phyloP scores from a whole-genome alignment of 2,888 invertebrate genomes.

The Phyllotreta cruciferae region DNA sequence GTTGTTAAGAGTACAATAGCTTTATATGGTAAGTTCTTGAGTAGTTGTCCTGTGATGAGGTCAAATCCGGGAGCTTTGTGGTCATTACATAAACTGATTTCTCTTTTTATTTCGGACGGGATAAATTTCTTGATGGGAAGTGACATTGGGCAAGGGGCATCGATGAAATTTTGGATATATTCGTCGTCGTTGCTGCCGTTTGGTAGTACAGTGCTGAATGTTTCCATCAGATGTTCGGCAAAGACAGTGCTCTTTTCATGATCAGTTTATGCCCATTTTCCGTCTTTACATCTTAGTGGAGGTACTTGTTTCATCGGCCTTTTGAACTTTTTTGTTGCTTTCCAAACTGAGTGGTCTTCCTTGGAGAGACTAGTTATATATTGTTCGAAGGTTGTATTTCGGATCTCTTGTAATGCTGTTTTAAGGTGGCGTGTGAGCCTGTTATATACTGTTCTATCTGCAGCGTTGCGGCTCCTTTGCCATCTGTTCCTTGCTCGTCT shows the following conservation, averaged over 20 bases:
- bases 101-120: too few species aligned
- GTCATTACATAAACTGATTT: too few species aligned
- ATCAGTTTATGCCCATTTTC: too few species aligned
- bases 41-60: background rate
- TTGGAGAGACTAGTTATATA: background rate
- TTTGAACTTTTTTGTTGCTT: conserved; percentile 1
- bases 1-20: too few species aligned
- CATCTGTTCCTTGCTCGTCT: conserved; percentile 1
- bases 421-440: background rate
- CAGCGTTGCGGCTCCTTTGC: background rate
- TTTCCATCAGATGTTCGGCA: too few species aligned
- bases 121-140: too few species aligned
- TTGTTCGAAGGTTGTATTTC: background rate
- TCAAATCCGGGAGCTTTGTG: conserved; percentile 5
- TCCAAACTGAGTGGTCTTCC: conserved; percentile 1
- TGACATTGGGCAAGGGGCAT: too few species aligned
- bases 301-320: background rate
- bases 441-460: background rate
- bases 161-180: too few species aligned
- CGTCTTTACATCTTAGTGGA: too few species aligned
- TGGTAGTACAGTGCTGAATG: too few species aligned
- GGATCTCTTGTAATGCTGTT: background rate
- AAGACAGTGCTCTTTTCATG: too few species aligned
- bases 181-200: too few species aligned
- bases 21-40: background rate